Conservation (phyloP, 2,888 invertebrate species). For the Sminthurides aquaticus region DNA sequence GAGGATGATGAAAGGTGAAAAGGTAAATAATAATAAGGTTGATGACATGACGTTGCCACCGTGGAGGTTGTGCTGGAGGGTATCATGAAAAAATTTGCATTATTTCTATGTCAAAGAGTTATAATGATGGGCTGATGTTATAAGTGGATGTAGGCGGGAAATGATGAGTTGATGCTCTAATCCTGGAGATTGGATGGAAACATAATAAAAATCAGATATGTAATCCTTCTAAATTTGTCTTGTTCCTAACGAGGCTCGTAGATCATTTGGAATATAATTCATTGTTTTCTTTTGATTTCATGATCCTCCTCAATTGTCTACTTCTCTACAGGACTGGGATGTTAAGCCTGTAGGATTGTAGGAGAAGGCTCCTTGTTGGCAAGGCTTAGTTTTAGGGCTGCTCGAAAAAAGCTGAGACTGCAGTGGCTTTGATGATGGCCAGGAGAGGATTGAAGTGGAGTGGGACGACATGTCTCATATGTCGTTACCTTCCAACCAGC, state of each 20-base stretch:
- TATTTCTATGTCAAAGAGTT: no score
- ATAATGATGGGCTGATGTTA: no score
- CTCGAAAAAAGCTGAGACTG: no score
- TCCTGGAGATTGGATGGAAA: neutral
- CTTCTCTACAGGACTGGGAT: no score
- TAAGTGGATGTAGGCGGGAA: no score
- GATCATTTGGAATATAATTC: neutral
- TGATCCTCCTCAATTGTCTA: no score
- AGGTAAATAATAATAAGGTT: neutral
- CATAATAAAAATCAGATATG: conserved; percentile 6
- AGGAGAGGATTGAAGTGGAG: conserved; percentile 18
- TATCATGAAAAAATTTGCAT: conserved; percentile 22
- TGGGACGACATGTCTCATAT: conserved; percentile 21
- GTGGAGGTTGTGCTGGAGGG: conserved; percentile 5
- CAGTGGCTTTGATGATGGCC: no score
- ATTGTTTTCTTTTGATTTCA: no score
- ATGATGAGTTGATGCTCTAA: no score
- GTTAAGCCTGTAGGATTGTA: no score
- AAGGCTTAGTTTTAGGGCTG: no score
- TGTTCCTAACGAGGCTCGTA: neutral
- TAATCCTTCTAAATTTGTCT: conserved; percentile 18
- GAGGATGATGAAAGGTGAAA: neutral
- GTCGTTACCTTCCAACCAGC: conserved; percentile 27
- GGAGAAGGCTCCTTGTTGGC: no score
- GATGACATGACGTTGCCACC: conserved; percentile 22